A percentile compares a stretch with the other conserved stretches of the same genome.
Evolutionary conservation across 1,140 invertebrate species (phyloP).

Genomic region (Protaetia brevitarsis): DNA sequence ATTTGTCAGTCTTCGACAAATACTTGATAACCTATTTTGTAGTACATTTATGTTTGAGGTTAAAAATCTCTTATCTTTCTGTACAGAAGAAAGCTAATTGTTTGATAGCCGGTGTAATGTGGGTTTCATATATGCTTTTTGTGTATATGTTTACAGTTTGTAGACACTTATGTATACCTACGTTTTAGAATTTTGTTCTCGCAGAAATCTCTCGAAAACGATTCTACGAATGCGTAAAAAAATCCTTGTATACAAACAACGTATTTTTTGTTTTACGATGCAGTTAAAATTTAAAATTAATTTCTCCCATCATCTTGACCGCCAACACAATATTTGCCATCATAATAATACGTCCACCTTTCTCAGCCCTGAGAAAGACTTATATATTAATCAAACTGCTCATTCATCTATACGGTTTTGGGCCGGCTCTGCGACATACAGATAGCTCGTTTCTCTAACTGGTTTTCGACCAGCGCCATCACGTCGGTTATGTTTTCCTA

Average conservation of each 20-base stretch:
- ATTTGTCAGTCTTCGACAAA: neutral
- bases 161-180: neutral
- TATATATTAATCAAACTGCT: neutral
- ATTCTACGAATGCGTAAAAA: too few species aligned
- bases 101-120: neutral
- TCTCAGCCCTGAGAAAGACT: too few species aligned
- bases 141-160: neutral
- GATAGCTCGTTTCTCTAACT: neutral
- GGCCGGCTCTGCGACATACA: too few species aligned
- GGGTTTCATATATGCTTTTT: neutral
- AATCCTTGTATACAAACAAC: too few species aligned
- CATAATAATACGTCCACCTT: neutral
- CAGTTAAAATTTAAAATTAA: too few species aligned
- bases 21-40: slow-evolving; percentile 1
- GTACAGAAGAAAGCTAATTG: slow-evolving; percentile 10
- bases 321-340: neutral
- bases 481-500: neutral
- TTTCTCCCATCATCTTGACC: neutral
- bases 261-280: too few species aligned
- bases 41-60: slow-evolving; percentile 11
- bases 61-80: slow-evolving; percentile 3
- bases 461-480: neutral
- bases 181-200: neutral
- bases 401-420: neutral
- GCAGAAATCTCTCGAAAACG: too few species aligned